Percentiles rank a stretch among this genome's conserved stretches.
These are phyloP conservation scores for Ctenosaura bakeri DNA, from an alignment of 2,797 vertebrate species.

Conservation along the genomic window DNA sequence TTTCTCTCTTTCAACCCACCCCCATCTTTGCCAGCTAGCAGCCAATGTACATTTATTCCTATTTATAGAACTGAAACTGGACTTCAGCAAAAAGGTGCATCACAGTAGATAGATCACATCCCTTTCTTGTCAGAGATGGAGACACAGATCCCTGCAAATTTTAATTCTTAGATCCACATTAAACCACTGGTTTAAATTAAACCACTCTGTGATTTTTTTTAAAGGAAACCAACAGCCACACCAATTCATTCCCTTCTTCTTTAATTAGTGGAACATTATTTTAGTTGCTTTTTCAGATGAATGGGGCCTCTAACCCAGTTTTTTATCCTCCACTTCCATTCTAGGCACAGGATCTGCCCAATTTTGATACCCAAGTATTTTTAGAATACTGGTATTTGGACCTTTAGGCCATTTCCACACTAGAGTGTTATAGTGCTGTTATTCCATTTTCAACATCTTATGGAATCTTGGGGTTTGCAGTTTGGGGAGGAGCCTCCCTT, in stretches of 20 bases:
- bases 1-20: no score
- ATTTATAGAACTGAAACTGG: constrained; percentile 25
- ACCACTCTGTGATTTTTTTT: not conserved
- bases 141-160: not conserved
- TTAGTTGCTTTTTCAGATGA: not conserved
- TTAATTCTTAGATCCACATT: not conserved
- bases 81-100: constrained; percentile 17
- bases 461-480: no score
- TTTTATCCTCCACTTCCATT: not conserved
- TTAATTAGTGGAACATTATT: not conserved
- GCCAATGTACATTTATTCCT: not conserved
- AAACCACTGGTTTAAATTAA: not conserved
- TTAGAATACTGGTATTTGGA: not conserved
- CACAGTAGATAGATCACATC: not conserved
- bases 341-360: not conserved
- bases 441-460: no score
- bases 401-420: not conserved
- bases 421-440: no score
- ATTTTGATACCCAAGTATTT: not conserved
- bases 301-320: not conserved
- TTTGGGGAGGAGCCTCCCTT: no score
- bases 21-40: not conserved
- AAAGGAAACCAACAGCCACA: not conserved
- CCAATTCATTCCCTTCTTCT: not conserved
- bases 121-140: not conserved